Evolutionary conservation across 30 jellyfish, hydroid and myxozoan species (phyloP), one percentile per base, ranked within the genome.

Genomic region (Catostylus mosaicus): DNA sequence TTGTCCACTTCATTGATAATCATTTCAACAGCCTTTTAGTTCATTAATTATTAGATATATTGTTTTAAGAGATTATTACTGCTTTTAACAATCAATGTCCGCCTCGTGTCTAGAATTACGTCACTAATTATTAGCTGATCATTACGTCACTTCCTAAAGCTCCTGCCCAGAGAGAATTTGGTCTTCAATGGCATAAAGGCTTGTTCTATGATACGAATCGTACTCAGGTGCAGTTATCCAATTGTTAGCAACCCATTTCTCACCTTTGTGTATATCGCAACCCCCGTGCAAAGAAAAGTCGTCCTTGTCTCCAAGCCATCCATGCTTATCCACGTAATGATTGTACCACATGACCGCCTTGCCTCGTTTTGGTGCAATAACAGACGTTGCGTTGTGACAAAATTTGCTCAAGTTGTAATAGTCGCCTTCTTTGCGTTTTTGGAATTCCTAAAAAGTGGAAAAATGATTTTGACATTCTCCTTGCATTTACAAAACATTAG

Each of bases 311-410:
- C 99, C 99, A 36, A 95, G 78, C 99, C 97, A 90, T 1, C 98
- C 98, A 50, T 81, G 74, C n/a, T 85, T 67, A 56, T 89, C 97
- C 66, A 95, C 54, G 67, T 85, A 77, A 56, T 95, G 99, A 73
- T 95, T 95, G 67, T 95, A 95, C 99, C 99, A 95, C 95, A 95
- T 78, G 66, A 89, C 97, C 19, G 97, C 97, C 70, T 83, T 83
- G 84, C 99, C 99, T 80, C 88, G 89, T 70, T 90, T 95, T 22
- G 99, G 96, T 35, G 96, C 80, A 36, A 95, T 78, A 6, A 95
- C 98, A 2, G 92, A 68, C 33, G 88, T 48, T 9, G 98, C 96
- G 47, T 95, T 87, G 62, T 90, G 94, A 54, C 99, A 95, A 79
- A 85, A 91, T 81, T 95, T 66, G 80, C 99, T 95, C 67, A 95